Conservation (phyloP, 2,797 vertebrate genomes). For the Tangara arthus region DNA sequence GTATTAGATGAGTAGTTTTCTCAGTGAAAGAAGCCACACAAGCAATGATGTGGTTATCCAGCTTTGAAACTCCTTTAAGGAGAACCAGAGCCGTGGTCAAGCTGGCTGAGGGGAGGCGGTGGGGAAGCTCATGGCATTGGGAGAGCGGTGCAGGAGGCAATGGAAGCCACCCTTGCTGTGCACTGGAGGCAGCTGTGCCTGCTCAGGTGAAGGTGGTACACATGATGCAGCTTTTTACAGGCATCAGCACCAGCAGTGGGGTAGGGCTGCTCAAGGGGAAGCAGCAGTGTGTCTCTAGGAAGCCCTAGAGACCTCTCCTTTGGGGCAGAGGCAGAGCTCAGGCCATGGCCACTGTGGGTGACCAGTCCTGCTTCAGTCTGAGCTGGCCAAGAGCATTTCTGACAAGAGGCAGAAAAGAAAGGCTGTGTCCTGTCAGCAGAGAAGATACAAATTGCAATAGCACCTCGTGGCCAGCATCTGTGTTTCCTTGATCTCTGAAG, state of each 20-base stretch:
- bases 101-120: rapidly evolving
- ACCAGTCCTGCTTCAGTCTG: not conserved
- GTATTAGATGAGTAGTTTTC: not conserved
- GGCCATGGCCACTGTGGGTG: not conserved
- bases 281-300: not conserved
- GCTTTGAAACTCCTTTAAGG: not conserved
- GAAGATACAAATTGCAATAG: not conserved
- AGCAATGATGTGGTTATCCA: no score
- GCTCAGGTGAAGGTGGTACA: not conserved
- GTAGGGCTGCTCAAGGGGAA: not conserved
- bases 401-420: not conserved
- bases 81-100: rapidly evolving
- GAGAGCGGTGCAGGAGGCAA: not conserved
- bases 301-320: not conserved
- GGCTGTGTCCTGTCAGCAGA: not conserved
- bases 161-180: not conserved
- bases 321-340: rapidly evolving
- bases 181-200: rapidly evolving
- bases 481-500: not conserved
- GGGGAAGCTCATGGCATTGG: rapidly evolving
- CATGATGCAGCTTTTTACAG: rapidly evolving
- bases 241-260: not conserved
- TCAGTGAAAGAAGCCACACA: not conserved
- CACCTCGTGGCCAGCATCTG: rapidly evolving
- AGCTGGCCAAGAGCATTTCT: not conserved